Percentiles rank a stretch among this genome's conserved stretches.
These are phyloP conservation scores for Ptychoptera contaminata DNA, from an alignment of 2,888 invertebrate genomes.

Conservation along the genomic window DNA sequence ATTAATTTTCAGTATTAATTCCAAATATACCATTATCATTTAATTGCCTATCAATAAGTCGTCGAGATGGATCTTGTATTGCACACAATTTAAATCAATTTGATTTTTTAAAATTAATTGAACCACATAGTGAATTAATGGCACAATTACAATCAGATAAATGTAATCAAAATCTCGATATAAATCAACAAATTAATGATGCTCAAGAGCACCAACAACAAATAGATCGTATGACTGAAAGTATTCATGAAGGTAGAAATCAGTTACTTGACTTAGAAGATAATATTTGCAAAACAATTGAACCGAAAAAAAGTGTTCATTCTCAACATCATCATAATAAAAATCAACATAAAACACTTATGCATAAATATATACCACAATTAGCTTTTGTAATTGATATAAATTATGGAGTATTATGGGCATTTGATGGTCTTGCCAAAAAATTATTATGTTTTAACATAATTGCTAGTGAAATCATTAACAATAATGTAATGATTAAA, in stretches of 20 bases:
- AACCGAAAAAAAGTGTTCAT: conserved; percentile 7
- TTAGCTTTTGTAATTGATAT: conserved; percentile 54
- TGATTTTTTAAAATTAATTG: conserved; percentile 57
- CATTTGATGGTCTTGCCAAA: conserved; percentile 50
- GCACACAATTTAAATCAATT: conserved; percentile 76
- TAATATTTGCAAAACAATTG: conserved; percentile 9
- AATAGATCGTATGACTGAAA: conserved; percentile 27
- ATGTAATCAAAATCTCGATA: conserved; percentile 25
- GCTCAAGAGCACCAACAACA: conserved; percentile 4
- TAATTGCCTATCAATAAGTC: conserved; percentile 79
- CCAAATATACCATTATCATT: conserved; percentile 69
- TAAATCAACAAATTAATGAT: conserved; percentile 7
- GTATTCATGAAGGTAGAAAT: conserved; percentile 30
- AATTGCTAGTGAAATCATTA: conserved; percentile 51
- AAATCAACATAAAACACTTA: conserved; percentile 12
- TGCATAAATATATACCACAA: conserved; percentile 24
- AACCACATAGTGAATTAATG: conserved; percentile 33
- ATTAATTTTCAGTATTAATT: conserved; percentile 44
- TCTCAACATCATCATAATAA: conserved; percentile 16
- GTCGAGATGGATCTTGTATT: conserved; percentile 72
- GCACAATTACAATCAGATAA: conserved; percentile 17
- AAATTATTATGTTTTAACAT: conserved; percentile 66
- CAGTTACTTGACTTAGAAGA: conserved; percentile 27
- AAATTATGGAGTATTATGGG: conserved; percentile 86
- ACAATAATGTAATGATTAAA: neutral